Conservation (phyloP, 2,888 invertebrate genomes). For the Seira sanloemensis region DNA sequence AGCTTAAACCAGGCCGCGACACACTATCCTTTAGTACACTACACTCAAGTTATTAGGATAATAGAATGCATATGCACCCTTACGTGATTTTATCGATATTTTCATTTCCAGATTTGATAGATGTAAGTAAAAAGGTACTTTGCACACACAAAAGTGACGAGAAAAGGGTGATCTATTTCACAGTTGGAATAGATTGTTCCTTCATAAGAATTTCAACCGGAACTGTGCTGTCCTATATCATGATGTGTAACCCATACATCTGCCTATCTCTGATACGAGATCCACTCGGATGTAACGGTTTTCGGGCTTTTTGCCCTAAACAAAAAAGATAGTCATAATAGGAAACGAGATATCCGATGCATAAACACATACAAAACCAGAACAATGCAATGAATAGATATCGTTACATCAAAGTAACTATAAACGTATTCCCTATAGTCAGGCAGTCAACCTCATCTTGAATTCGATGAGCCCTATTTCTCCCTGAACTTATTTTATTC, state of each 20-base stretch:
- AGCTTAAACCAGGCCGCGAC: too few species aligned
- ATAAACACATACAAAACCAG: background rate
- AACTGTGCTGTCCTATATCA: background rate
- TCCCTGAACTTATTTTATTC: background rate
- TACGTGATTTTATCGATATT: background rate
- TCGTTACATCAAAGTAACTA: conserved; percentile 16
- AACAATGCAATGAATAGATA: background rate
- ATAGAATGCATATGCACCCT: background rate
- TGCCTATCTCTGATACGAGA: too few species aligned
- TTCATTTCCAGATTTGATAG: background rate
- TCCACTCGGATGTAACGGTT: too few species aligned
- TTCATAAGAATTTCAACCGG: too few species aligned
- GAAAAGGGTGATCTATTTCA: background rate
- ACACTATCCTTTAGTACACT: too few species aligned
- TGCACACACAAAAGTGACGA: background rate
- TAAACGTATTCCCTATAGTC: background rate
- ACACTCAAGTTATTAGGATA: background rate
- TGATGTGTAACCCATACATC: too few species aligned
- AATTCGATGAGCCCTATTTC: background rate
- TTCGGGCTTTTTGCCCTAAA: background rate
- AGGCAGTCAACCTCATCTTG: background rate
- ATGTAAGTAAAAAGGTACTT: background rate
- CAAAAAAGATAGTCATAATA: background rate
- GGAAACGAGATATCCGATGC: background rate
- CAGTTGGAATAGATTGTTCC: background rate